Evolutionary conservation across 2,888 invertebrate species (phyloP), one percentile per base, ranked within the genome.

Genomic region (Chelonus formosanus): DNA sequence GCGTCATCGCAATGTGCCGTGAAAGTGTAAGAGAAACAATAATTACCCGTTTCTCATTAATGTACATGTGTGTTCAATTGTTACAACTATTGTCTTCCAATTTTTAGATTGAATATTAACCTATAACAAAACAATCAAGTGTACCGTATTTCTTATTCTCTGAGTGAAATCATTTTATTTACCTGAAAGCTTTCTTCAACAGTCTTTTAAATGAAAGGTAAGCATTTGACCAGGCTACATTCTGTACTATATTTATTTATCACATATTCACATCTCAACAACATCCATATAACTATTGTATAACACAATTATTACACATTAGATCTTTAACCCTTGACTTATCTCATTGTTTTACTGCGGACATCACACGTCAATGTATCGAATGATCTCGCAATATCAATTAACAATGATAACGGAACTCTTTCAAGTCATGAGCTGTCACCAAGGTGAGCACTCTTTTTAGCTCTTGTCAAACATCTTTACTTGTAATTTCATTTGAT

Each of bases 71-170:
- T 78, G 73, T 75, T 71, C 74, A 74, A 75, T 76, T 80, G 75
- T 78, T 76, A 71, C 77, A 76, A 76, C 74, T 75, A 75, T 78
- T 73, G 75, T 74, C 74, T 76, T 76, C 75, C 73, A 74, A 77
- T 74, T 69, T 68, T 63, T 73, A 70, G 69, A 71, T 70, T 67
- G 67, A 68, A 71, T 69, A 73, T 69, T 73, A 70, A 64, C 58
- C 45, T 44, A 8, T 53, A 48, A 53, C 43, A 3, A 8, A 32
- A 10, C n/a, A 40, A 36, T 20, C 31, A 36, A 34, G n/a, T 60
- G 40, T 44, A 32, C 58, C 45, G 8, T 8, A 7, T 7, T 40
- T 32, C 10, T 57, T 32, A 47, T 32, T 58, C 20, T 20, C 20
- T 40, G 31, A 50, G 40, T 40, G 32, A 40, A 43, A 10, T 50